Percentiles rank a stretch among this genome's conserved stretches.
phyloP scores from a whole-genome alignment of 2,113 vertebrate genomes.

The Microtus ochrogaster region DNA sequence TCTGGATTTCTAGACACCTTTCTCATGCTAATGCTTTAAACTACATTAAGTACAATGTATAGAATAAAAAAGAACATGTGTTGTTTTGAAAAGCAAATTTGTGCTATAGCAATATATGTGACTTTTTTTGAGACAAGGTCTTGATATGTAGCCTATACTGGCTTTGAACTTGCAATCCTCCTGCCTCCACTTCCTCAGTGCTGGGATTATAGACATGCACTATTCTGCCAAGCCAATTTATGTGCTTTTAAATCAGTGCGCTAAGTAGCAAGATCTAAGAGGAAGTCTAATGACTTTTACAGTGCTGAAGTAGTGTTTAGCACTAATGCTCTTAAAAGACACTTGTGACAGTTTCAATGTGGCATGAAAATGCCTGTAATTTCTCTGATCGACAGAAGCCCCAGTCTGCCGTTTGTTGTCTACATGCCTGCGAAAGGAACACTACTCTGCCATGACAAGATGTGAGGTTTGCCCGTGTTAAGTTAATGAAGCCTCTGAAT shows the following conservation, averaged over 20 bases:
- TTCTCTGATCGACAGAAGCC: not conserved
- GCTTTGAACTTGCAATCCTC: not conserved
- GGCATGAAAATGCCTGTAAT: slow-evolving; percentile 19
- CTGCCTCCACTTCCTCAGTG: not conserved
- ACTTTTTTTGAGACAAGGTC: not conserved
- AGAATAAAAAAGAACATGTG: not conserved
- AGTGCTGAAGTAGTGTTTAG: not conserved
- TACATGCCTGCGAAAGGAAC: slow-evolving; percentile 24
- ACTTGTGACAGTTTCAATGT: not conserved
- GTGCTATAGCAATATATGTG: not conserved
- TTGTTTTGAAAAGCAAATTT: slow-evolving; percentile 30
- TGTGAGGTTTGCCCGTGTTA: not conserved
- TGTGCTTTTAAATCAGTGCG: not conserved
- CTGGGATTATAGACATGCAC: not conserved
- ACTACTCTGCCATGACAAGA: not conserved
- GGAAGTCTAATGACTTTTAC: not conserved
- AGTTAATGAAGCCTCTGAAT: not conserved
- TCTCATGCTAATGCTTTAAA: not conserved
- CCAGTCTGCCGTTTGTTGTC: not conserved
- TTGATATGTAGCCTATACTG: not conserved
- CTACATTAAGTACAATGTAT: not conserved
- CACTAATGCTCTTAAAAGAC: not conserved
- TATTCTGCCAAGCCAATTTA: not conserved
- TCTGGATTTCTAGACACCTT: not conserved
- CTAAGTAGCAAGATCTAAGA: slow-evolving; percentile 6